Evolutionary conservation across 2,888 invertebrate genomes (phyloP).

Genomic region (Thymelicus acteon): DNA sequence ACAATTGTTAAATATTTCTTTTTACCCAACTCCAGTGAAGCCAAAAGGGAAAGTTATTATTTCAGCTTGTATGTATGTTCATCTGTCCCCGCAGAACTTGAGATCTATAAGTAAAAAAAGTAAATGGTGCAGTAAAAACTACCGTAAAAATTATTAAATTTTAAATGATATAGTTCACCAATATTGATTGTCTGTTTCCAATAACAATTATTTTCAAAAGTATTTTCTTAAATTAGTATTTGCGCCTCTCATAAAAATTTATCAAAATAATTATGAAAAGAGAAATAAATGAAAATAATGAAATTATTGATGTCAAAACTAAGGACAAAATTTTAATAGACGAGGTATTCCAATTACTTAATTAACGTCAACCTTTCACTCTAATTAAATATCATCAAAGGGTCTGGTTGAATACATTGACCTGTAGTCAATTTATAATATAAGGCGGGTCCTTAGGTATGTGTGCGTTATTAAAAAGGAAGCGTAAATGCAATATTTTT

Average conservation of each 20-base stretch:
- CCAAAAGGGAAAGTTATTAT: conserved; percentile 9
- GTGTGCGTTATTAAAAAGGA: neutral
- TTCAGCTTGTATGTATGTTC: too few species aligned
- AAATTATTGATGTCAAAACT: neutral
- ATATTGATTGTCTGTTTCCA: too few species aligned
- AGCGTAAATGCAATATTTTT: neutral
- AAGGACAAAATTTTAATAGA: neutral
- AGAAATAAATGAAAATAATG: neutral
- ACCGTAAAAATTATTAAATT: too few species aligned
- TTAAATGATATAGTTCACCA: too few species aligned
- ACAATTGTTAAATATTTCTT: conserved; percentile 25
- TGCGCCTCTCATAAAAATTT: too few species aligned
- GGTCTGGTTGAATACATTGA: conserved; percentile 19
- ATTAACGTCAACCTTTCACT: conserved; percentile 41
- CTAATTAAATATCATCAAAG: conserved; percentile 25
- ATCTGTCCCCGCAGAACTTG: too few species aligned
- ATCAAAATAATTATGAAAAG: too few species aligned
- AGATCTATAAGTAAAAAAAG: too few species aligned
- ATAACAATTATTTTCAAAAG: too few species aligned
- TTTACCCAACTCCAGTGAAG: neutral
- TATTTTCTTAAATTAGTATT: too few species aligned
- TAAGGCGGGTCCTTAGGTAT: neutral
- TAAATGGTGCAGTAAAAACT: too few species aligned
- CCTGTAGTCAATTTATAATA: conserved; percentile 13
- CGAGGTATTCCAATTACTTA: conserved; percentile 40